Evolutionary conservation across 2,888 invertebrate species (phyloP).

Genomic region (Camptogramma bilineatum): DNA sequence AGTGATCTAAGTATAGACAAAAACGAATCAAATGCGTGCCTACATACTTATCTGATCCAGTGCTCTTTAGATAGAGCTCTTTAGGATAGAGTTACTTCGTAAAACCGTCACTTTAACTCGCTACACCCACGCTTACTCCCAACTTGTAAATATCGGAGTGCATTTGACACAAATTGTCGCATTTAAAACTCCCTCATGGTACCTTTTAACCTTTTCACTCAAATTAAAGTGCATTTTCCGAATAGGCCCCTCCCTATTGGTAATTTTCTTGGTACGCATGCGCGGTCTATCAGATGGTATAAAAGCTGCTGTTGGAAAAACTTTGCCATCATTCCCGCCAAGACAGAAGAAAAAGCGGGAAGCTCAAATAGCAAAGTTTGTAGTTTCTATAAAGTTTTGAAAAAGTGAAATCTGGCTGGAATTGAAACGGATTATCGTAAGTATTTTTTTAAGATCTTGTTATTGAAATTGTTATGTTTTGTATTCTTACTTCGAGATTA

Average conservation of each 20-base stretch:
- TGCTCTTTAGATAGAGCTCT: no score
- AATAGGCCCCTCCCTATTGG: conserved; percentile 56
- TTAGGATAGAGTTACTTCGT: background rate
- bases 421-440: conserved; percentile 43
- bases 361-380: conserved; percentile 40
- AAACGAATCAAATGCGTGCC: no score
- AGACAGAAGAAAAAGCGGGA: conserved; percentile 42
- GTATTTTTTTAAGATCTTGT: conserved; percentile 30
- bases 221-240: conserved; percentile 63
- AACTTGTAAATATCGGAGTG: conserved; percentile 24
- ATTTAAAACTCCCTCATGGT: conserved; percentile 37
- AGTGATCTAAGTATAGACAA: no score
- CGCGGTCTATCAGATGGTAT: conserved; percentile 58
- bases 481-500: background rate
- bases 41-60: no score
- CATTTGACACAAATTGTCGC: conserved; percentile 37
- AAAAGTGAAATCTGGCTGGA: conserved; percentile 58
- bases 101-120: background rate
- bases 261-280: conserved; percentile 58
- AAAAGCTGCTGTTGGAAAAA: conserved; percentile 58
- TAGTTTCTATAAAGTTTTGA: conserved; percentile 56
- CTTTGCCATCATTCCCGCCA: conserved; percentile 67
- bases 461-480: background rate
- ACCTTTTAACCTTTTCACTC: conserved; percentile 39
- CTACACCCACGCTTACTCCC: conserved; percentile 10